A percentile compares a stretch with the other conserved stretches of the same genome.
phyloP scores from a whole-genome alignment of 2,113 vertebrate species.

The Oceanites oceanicus region DNA sequence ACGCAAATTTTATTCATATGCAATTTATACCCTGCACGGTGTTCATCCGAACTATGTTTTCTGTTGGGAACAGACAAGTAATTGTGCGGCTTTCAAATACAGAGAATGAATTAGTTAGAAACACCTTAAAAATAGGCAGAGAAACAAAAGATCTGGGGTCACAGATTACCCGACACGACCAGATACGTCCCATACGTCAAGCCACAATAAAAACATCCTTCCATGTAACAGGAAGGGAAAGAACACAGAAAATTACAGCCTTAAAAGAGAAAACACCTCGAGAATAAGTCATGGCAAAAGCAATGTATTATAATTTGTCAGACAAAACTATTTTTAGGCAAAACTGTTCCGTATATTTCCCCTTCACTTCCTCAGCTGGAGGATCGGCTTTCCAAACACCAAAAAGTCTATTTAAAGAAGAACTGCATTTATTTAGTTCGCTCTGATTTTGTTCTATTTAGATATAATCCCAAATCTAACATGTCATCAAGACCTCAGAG shows the following conservation, averaged over 20 bases:
- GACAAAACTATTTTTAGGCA: not conserved
- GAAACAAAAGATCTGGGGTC: not conserved
- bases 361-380: not conserved
- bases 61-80: not conserved
- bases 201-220: not conserved
- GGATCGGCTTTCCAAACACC: not conserved
- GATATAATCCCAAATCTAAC: constrained; percentile 10
- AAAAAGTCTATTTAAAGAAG: not conserved
- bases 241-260: not conserved
- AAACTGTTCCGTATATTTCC: not conserved
- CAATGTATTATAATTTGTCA: not conserved
- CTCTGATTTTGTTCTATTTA: not conserved
- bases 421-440: rapidly evolving
- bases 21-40: not conserved
- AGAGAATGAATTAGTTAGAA: not conserved
- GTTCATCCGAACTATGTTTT: not conserved
- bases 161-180: not conserved
- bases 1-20: not conserved
- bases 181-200: not conserved
- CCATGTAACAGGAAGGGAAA: not conserved
- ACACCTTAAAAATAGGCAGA: not conserved
- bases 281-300: not conserved
- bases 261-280: not conserved
- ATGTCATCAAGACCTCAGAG: not conserved
- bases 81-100: not conserved